A percentile compares a stretch with the other conserved stretches of the same genome.
phyloP scores from a whole-genome alignment of 2,888 invertebrate species.

The Latheticus oryzae region DNA sequence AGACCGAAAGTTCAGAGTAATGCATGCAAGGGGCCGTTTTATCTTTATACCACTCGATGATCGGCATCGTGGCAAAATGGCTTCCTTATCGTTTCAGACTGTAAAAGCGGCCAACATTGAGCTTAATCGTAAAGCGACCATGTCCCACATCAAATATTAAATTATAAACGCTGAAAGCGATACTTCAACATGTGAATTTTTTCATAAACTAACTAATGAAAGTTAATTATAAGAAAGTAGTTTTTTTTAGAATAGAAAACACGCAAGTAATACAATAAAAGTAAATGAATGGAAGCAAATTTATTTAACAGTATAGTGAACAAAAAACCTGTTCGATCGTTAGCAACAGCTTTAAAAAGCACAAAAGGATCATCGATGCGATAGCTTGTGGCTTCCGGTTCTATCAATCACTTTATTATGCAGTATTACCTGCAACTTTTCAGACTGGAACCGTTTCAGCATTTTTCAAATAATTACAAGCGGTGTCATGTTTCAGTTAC shows the following conservation, averaged over 20 bases:
- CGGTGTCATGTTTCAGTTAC: too few relatives aligned
- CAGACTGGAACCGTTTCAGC: too few relatives aligned
- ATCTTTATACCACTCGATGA: constrained; percentile 35
- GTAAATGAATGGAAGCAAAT: constrained; percentile 37
- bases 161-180: constrained; percentile 41
- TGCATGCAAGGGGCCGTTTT: constrained; percentile 32
- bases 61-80: constrained; percentile 27
- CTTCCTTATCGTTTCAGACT: constrained; percentile 39
- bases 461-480: too few relatives aligned
- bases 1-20: constrained; percentile 6
- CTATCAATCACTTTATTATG: constrained; percentile 37
- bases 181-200: too few relatives aligned
- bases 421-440: constrained; percentile 19
- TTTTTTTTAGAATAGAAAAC: constrained; percentile 33
- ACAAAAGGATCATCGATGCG: constrained; percentile 33
- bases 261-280: constrained; percentile 36
- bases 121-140: constrained; percentile 43
- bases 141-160: constrained; percentile 45
- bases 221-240: too few relatives aligned
- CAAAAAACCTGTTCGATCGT: constrained; percentile 12
- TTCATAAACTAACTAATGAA: too few relatives aligned
- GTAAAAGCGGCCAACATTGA: constrained; percentile 38
- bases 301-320: constrained; percentile 31
- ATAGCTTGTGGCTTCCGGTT: constrained; percentile 33
- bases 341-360: constrained; percentile 21